A percentile compares a stretch with the other conserved stretches of the same genome.
Conservation (phyloP, 1,140 invertebrate genomes). For the Archivesica marissinica region DNA sequence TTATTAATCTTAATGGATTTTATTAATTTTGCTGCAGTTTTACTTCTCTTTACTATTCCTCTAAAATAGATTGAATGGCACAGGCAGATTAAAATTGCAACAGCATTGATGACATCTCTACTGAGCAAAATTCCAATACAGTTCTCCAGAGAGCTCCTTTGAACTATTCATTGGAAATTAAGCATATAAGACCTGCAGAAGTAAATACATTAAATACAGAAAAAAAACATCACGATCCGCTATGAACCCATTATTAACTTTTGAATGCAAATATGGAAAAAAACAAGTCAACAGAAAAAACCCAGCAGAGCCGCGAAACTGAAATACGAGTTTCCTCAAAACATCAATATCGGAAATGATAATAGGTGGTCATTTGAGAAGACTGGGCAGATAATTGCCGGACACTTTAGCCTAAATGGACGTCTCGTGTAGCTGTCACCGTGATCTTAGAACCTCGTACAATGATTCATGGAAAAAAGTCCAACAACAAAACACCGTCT, state of each 20-base stretch:
- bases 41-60: too few species aligned
- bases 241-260: not conserved
- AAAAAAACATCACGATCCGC: conserved; percentile 24
- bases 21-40: too few species aligned
- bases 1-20: too few species aligned
- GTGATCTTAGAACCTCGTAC: not conserved
- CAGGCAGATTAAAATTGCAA: not conserved
- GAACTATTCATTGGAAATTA: conserved; percentile 24
- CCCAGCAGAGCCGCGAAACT: not conserved
- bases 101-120: not conserved
- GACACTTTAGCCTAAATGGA: conserved; percentile 47
- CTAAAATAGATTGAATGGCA: too few species aligned
- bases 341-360: conserved; percentile 43
- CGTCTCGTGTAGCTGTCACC: conserved; percentile 51
- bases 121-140: conserved; percentile 20
- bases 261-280: not conserved
- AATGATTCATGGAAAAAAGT: conserved; percentile 22
- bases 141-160: conserved; percentile 1
- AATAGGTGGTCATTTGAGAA: conserved; percentile 41
- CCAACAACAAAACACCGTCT: not conserved
- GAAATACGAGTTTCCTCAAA: not conserved
- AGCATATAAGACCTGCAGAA: not conserved
- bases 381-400: conserved; percentile 34
- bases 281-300: not conserved
- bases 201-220: conserved; percentile 1